These are phyloP conservation scores for Ibidorhyncha struthersii DNA, from an alignment of 2,113 vertebrate genomes.

Conservation along the genomic window DNA sequence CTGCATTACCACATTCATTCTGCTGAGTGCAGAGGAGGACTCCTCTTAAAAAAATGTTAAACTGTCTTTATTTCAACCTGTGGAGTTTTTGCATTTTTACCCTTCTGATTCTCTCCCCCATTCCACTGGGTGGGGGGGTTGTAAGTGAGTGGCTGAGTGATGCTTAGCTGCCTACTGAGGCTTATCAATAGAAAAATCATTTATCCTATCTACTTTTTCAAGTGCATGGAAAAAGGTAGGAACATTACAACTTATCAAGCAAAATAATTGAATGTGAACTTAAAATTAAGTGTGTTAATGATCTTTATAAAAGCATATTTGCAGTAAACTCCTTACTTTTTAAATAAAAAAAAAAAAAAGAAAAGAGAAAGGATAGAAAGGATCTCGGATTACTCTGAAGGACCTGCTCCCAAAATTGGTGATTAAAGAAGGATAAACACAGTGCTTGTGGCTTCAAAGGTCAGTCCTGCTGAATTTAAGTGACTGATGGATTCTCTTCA, in stretches of 20 bases:
- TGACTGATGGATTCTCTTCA: constrained; percentile 33
- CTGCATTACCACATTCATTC: too few species aligned
- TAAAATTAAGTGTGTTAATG: background rate
- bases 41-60: background rate
- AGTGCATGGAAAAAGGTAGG: background rate
- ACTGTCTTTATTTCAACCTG: background rate
- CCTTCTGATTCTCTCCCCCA: background rate
- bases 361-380: background rate
- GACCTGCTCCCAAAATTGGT: background rate
- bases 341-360: background rate
- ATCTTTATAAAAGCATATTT: background rate
- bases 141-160: background rate
- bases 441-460: background rate
- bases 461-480: constrained; percentile 19
- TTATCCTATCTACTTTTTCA: background rate
- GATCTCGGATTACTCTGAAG: background rate
- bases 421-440: constrained; percentile 3
- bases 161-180: background rate
- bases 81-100: background rate
- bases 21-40: background rate
- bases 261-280: background rate
- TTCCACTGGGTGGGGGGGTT: background rate
- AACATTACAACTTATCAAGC: background rate
- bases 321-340: background rate
- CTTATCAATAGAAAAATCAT: background rate